A percentile compares a stretch with the other conserved stretches of the same genome.
These are phyloP conservation scores for Gracilinanus agilis DNA, from an alignment of 2,113 vertebrate species.

Conservation along the genomic window DNA sequence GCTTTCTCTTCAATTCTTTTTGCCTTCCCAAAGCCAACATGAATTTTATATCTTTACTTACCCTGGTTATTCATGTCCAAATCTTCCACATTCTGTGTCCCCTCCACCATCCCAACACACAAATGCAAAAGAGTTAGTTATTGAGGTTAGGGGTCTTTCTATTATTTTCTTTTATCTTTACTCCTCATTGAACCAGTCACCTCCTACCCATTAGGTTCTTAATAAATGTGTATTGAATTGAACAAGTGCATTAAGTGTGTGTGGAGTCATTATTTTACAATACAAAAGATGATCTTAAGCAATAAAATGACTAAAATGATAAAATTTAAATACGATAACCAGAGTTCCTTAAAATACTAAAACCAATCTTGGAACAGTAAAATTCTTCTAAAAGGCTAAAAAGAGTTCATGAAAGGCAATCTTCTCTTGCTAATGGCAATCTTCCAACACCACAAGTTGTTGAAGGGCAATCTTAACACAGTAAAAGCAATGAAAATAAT, in stretches of 20 bases:
- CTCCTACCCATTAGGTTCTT: background rate
- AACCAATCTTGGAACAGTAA: background rate
- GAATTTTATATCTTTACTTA: background rate
- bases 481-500: background rate
- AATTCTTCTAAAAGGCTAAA: background rate
- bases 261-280: conserved; percentile 19
- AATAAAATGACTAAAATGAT: background rate
- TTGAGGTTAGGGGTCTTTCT: background rate
- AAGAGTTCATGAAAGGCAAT: conserved; percentile 1
- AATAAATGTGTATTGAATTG: background rate
- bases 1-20: background rate
- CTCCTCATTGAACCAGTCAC: background rate
- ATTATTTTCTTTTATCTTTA: background rate
- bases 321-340: background rate
- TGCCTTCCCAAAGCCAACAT: background rate
- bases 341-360: background rate
- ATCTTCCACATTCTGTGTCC: background rate
- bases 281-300: conserved; percentile 11
- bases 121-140: background rate
- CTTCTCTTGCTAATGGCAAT: background rate
- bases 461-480: background rate
- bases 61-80: background rate
- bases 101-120: too few relatives aligned
- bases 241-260: background rate
- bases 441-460: background rate